phyloP scores from a whole-genome alignment of 2,113 vertebrate species.

The Anhinga anhinga region DNA sequence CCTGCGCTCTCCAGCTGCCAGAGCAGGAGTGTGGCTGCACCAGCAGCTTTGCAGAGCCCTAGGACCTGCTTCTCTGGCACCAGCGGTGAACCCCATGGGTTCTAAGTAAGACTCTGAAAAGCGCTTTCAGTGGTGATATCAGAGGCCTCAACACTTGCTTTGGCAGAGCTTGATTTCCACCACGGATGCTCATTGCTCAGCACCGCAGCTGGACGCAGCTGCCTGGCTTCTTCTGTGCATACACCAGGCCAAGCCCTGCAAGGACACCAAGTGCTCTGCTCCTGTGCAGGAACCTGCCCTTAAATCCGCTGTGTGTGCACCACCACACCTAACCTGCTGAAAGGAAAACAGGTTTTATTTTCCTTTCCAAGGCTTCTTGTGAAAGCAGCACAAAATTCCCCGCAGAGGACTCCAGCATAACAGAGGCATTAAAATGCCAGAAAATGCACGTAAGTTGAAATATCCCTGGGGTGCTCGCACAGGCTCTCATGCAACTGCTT shows the following conservation, averaged over 20 bases:
- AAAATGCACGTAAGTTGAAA: neutral
- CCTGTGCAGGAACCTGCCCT: neutral
- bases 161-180: neutral
- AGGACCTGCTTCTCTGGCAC: neutral
- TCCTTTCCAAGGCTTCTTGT: neutral
- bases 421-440: neutral
- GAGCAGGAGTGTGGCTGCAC: neutral
- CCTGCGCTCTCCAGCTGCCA: accelerated
- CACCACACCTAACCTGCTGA: neutral
- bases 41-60: neutral
- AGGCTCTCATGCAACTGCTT: neutral
- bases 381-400: neutral
- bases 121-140: neutral
- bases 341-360: neutral
- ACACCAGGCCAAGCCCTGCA: neutral
- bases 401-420: neutral
- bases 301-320: neutral
- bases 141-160: neutral
- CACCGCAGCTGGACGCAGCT: accelerated
- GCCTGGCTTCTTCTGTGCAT: neutral
- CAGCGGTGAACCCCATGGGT: accelerated
- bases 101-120: neutral
- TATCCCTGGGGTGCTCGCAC: neutral
- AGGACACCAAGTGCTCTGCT: neutral
- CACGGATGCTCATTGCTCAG: neutral